Conservation (phyloP, 2,797 vertebrate species). For the Balearica regulorum region DNA sequence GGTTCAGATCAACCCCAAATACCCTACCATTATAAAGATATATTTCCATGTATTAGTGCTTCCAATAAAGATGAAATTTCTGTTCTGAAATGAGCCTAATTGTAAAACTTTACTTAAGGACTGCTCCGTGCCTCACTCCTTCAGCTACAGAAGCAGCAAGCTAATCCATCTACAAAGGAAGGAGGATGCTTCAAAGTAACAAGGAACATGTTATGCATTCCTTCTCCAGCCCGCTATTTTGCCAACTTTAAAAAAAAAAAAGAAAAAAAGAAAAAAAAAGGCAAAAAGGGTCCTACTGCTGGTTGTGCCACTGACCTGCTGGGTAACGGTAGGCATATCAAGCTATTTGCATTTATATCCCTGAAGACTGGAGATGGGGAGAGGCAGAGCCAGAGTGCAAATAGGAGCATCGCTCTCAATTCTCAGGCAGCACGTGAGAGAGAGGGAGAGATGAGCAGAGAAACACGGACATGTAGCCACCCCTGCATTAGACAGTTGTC, state of each 20-base stretch:
- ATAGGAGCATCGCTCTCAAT: neutral
- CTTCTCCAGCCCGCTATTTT: neutral
- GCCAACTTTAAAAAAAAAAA: neutral
- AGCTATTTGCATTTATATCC: neutral
- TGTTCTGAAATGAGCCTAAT: neutral
- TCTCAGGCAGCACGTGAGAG: neutral
- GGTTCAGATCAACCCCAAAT: neutral
- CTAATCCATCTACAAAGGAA: neutral
- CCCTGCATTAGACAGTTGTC: neutral
- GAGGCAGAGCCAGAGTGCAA: neutral
- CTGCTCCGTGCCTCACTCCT: neutral
- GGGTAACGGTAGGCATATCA: neutral
- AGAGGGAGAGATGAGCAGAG: neutral
- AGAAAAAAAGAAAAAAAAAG: neutral
- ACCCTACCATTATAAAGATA: neutral
- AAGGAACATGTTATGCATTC: neutral
- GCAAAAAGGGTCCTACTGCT: neutral
- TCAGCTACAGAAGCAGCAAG: neutral
- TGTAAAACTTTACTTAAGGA: neutral
- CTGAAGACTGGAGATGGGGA: neutral
- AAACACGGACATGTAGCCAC: rapidly evolving
- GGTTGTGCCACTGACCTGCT: neutral
- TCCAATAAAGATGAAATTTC: neutral
- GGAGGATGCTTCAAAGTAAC: rapidly evolving
- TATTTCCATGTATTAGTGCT: neutral